A percentile compares a stretch with the other conserved stretches of the same genome.
phyloP scores from a whole-genome alignment of 2,113 vertebrate species.

The Larimichthys polyactis region DNA sequence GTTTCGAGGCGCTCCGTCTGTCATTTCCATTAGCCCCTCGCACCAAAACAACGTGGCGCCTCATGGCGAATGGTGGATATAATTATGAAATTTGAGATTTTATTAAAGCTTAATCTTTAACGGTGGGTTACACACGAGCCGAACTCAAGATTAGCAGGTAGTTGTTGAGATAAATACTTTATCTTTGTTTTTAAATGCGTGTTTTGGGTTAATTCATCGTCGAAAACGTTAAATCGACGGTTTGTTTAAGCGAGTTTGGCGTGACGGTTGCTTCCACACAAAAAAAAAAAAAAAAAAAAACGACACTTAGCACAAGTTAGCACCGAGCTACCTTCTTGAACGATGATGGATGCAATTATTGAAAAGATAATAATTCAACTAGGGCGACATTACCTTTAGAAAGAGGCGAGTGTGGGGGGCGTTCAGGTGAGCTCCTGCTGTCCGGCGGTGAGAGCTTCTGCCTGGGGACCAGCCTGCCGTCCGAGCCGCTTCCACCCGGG shows the following conservation, averaged over 20 bases:
- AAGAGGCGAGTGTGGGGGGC: conserved; percentile 83
- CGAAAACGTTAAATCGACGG: background rate
- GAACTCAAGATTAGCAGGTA: background rate
- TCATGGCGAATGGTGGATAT: conserved; percentile 1
- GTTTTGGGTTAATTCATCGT: background rate
- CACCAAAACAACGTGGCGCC: conserved; percentile 70
- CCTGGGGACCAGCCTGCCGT: conserved; percentile 82
- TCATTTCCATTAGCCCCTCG: conserved; percentile 25
- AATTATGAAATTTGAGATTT: conserved; percentile 14
- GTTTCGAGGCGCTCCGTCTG: background rate
- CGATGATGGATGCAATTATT: conserved; percentile 21
- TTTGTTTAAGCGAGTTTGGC: conserved; percentile 35
- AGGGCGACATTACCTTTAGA: conserved; percentile 87
- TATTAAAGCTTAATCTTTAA: background rate
- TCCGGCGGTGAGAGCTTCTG: conserved; percentile 85
- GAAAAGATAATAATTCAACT: conserved; percentile 11
- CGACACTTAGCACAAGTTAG: conserved; percentile 58
- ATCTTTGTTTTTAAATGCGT: rapidly evolving
- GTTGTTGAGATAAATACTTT: rapidly evolving
- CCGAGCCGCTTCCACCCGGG: conserved; percentile 83
- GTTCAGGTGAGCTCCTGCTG: conserved; percentile 87
- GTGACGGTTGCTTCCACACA: background rate
- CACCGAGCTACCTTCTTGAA: conserved; percentile 61
- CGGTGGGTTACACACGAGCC: background rate
- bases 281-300: background rate